Evolutionary conservation across 92 coral and sea anemone genomes (phyloP).

Genomic region (Palythoa grandiflora): DNA sequence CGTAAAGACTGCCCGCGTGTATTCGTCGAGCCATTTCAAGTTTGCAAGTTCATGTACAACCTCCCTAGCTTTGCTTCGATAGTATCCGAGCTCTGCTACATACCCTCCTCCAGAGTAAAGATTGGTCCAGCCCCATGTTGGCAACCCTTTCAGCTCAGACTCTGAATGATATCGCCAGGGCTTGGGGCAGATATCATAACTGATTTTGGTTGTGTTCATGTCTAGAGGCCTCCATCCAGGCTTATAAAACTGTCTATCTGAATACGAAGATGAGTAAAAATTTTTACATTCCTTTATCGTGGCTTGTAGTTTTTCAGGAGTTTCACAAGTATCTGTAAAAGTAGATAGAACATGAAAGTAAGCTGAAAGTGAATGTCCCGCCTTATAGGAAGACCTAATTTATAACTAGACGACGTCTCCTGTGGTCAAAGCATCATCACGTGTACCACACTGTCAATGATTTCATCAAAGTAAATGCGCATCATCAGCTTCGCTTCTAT

Average conservation of each 20-base stretch:
- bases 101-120: constrained; percentile 87
- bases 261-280: constrained; percentile 43
- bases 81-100: constrained; percentile 91
- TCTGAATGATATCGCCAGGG: constrained; percentile 83
- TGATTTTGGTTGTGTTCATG: constrained; percentile 58
- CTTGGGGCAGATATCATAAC: constrained; percentile 68
- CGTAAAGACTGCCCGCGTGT: constrained; percentile 70
- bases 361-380: background rate
- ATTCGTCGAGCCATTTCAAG: constrained; percentile 72
- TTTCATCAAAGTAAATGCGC: too few relatives aligned
- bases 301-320: constrained; percentile 10
- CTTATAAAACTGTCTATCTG: constrained; percentile 73
- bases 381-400: too few relatives aligned
- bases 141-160: constrained; percentile 64
- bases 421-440: background rate
- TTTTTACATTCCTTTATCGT: constrained; percentile 55
- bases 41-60: constrained; percentile 62
- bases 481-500: too few relatives aligned
- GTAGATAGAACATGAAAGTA: background rate
- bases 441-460: background rate
- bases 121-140: constrained; percentile 76
- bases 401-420: too few relatives aligned
- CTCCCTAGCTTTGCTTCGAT: constrained; percentile 63
- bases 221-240: constrained; percentile 74
- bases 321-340: constrained; percentile 42